phyloP scores from a whole-genome alignment of 2,797 vertebrate genomes.

The Diplodus sargus region DNA sequence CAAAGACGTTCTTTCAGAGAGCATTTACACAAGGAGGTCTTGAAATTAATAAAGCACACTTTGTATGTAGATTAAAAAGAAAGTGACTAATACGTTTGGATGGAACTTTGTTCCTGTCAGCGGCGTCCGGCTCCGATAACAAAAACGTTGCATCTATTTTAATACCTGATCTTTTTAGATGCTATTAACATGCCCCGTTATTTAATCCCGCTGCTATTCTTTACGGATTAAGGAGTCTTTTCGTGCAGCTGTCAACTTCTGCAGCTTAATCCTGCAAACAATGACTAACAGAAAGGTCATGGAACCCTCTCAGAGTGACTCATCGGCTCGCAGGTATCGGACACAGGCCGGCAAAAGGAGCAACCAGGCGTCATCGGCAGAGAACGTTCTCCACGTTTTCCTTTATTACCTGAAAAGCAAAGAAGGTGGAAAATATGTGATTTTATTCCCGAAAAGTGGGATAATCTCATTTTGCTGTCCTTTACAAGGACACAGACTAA shows the following conservation, averaged over 20 bases:
- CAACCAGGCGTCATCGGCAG: not conserved
- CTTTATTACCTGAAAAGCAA: too few species aligned
- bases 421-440: too few species aligned
- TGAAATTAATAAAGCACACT: too few species aligned
- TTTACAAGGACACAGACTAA: not conserved
- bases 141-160: not conserved
- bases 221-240: not conserved
- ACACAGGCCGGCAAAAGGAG: constrained; percentile 4
- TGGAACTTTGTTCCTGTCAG: not conserved
- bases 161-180: not conserved
- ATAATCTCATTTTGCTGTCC: not conserved
- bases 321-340: constrained; percentile 21
- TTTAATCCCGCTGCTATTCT: not conserved
- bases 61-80: too few species aligned
- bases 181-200: too few species aligned
- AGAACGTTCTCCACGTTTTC: not conserved
- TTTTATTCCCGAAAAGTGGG: not conserved
- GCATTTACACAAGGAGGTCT: not conserved
- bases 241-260: not conserved
- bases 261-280: constrained; percentile 28
- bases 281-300: constrained; percentile 30
- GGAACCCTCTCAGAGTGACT: constrained; percentile 37
- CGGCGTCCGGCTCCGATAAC: not conserved
- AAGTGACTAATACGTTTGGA: not conserved
- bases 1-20: not conserved